Conservation (phyloP, 2,113 vertebrate species). For the Percina caprodes region DNA sequence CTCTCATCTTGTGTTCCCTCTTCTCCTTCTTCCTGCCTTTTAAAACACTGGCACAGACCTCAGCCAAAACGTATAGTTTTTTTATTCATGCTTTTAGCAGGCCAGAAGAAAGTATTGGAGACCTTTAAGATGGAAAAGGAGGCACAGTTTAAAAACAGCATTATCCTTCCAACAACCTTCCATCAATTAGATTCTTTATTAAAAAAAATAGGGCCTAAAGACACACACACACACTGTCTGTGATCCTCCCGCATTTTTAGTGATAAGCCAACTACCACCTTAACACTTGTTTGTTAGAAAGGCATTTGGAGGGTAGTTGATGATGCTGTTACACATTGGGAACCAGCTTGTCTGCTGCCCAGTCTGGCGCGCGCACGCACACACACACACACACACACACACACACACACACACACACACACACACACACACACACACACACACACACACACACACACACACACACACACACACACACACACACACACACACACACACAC, state of each 20-base stretch:
- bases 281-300: constrained; percentile 21
- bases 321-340: constrained; percentile 22
- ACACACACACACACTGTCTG: constrained; percentile 33
- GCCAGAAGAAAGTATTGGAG: constrained; percentile 60
- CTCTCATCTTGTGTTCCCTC: constrained; percentile 50
- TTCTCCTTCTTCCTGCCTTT: constrained; percentile 27
- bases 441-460: neutral
- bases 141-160: constrained; percentile 66
- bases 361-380: neutral
- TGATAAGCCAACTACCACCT: constrained; percentile 5
- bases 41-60: constrained; percentile 50
- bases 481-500: too few species aligned
- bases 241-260: constrained; percentile 7
- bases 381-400: constrained; percentile 10
- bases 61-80: constrained; percentile 63
- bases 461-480: neutral
- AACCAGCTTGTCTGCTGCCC: constrained; percentile 27
- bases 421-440: neutral
- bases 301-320: constrained; percentile 23
- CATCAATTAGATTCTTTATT: constrained; percentile 72
- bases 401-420: neutral
- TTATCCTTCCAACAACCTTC: constrained; percentile 80
- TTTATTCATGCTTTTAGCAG: constrained; percentile 73
- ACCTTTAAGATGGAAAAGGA: constrained; percentile 60
- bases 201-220: constrained; percentile 58